Conservation (phyloP, 2,888 invertebrate species). For the Cistogaster globosa region DNA sequence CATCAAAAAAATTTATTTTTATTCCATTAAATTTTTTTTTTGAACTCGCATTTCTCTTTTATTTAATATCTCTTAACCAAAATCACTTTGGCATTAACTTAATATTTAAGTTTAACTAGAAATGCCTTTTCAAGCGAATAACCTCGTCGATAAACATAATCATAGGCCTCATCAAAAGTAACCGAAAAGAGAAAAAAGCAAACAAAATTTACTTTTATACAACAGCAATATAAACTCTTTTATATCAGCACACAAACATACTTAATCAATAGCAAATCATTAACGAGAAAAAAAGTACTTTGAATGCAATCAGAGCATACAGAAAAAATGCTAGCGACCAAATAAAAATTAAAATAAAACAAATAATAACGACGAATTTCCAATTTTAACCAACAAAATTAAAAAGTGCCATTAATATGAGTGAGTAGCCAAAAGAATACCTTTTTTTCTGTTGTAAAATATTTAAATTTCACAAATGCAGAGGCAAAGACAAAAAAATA, state of each 20-base stretch:
- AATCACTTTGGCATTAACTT: constrained; percentile 43
- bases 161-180: constrained; percentile 58
- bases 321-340: constrained; percentile 21
- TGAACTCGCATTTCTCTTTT: no score
- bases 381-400: constrained; percentile 43
- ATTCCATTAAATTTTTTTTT: neutral
- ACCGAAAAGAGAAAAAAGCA: constrained; percentile 35
- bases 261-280: constrained; percentile 60
- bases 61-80: constrained; percentile 46
- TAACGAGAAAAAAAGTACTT: constrained; percentile 41
- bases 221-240: neutral
- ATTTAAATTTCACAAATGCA: constrained; percentile 34
- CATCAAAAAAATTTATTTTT: neutral
- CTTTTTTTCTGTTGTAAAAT: constrained; percentile 45
- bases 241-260: neutral
- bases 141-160: constrained; percentile 65
- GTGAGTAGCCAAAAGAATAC: constrained; percentile 44
- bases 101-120: constrained; percentile 64
- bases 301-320: constrained; percentile 45
- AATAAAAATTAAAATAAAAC: constrained; percentile 8
- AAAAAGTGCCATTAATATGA: constrained; percentile 32
- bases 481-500: neutral
- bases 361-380: constrained; percentile 3
- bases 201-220: constrained; percentile 18
- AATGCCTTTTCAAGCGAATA: constrained; percentile 64